Evolutionary conservation across 2,888 invertebrate species (phyloP), one percentile per base, ranked within the genome.

Genomic region (Drosophila fulvimacula): DNA sequence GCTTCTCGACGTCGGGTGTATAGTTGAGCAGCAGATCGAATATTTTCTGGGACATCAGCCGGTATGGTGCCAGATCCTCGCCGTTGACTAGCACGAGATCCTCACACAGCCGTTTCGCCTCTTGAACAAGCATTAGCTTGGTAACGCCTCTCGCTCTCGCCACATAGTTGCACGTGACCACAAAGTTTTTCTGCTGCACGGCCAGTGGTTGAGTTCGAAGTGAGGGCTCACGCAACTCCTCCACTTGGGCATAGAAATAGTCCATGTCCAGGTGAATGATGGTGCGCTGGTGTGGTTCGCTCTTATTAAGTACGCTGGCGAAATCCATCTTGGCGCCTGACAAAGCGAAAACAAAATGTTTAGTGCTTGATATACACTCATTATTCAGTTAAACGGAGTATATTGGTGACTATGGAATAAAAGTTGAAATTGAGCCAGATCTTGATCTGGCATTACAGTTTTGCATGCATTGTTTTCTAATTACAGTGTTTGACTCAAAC

Each of bases 221-320:
- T 81, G 94, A 93, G 4, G 96, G 96, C 91, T 96, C 94, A 79
- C 94, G 94, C 64, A 96, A 91, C 94, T 96, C 96, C 93, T 97
- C 97, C 76, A 97, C 96, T 94, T 97, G 97, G 69, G 97, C 97
- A 93, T 97, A 97, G 93, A 96, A 97, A 91, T 95, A 97, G 92
- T 97, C 97, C 90, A 96, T 93, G 91, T 97, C 97, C 83, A 97
- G 93, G 91, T 97, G 97, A 88, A 97, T 94, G 79, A 97, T 96
- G 71, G 95, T 95, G 88, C 94, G 94, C 59, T 94, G 93, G 92
- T 96, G 96, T 73, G 90, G 90, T 48, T 92, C 92, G 72, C 82
- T 91, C 58, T 84, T 91, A 62, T 73, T 86, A 52, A 88, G 81
- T 63, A 90, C 82, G 60, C 82, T 90, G 65, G 89, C 79, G 73